Conservation (phyloP, 2,888 invertebrate species). For the Chorisops tibialis region DNA sequence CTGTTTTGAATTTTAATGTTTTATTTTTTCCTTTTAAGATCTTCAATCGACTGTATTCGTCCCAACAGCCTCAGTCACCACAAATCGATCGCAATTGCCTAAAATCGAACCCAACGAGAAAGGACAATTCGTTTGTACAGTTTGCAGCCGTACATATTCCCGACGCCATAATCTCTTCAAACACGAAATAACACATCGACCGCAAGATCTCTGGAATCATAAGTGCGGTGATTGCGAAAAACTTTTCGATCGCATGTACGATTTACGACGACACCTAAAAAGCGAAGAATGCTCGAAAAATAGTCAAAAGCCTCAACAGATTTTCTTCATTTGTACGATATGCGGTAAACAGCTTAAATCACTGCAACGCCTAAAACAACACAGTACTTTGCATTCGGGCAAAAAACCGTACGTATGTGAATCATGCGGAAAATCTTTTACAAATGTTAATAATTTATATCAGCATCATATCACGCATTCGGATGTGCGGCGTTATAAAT, state of each 20-base stretch:
- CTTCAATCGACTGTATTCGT: not conserved
- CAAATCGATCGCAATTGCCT: not conserved
- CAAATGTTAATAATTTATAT: slow-evolving; percentile 38
- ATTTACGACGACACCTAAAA: slow-evolving; percentile 33
- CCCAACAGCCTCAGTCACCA: not conserved
- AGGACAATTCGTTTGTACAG: slow-evolving; percentile 26
- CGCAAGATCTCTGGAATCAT: slow-evolving; percentile 32
- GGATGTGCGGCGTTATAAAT: slow-evolving; percentile 43
- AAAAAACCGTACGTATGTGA: slow-evolving; percentile 32
- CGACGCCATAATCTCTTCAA: slow-evolving; percentile 26
- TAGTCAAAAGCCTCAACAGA: slow-evolving; percentile 6
- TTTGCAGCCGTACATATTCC: slow-evolving; percentile 28
- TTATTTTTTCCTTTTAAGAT: not conserved
- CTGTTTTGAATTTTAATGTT: no score
- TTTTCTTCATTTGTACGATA: slow-evolving; percentile 31
- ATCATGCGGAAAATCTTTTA: slow-evolving; percentile 33
- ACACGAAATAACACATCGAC: slow-evolving; percentile 29
- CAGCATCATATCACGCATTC: slow-evolving; percentile 50
- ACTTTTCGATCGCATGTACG: slow-evolving; percentile 33
- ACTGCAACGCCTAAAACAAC: slow-evolving; percentile 29
- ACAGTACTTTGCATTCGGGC: slow-evolving; percentile 27
- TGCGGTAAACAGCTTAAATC: slow-evolving; percentile 32
- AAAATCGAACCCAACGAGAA: slow-evolving; percentile 17
- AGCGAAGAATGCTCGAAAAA: slow-evolving; percentile 22
- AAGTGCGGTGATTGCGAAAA: slow-evolving; percentile 36